Evolutionary conservation across 2,888 invertebrate species (phyloP).

Genomic region (Nematopogon swammerdamellus): DNA sequence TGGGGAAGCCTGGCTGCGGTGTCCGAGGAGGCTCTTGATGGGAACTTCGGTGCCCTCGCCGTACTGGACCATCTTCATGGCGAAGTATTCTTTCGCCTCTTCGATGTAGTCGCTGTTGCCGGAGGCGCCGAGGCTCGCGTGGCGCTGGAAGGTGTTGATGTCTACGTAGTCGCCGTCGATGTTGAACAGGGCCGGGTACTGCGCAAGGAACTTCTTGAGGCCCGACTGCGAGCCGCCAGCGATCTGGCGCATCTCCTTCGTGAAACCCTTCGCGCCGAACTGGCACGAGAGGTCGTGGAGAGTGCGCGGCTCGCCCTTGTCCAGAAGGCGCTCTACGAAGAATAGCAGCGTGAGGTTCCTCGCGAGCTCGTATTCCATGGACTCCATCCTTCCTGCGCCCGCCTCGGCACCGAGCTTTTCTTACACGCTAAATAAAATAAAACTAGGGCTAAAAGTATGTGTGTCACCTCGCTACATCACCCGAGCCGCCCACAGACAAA

Average conservation of each 20-base stretch:
- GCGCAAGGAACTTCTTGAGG: constrained; percentile 92
- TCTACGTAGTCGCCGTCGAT: constrained; percentile 92
- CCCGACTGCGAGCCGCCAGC: constrained; percentile 95
- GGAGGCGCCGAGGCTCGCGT: constrained; percentile 52
- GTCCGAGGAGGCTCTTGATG: constrained; percentile 93
- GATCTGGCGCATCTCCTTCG: constrained; percentile 97
- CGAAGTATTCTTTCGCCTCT: constrained; percentile 97
- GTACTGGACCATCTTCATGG: constrained; percentile 91
- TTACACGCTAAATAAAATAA: background rate
- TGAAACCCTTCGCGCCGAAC: constrained; percentile 98
- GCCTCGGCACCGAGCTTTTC: background rate
- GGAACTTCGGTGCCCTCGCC: constrained; percentile 96
- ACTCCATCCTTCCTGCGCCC: constrained; percentile 69
- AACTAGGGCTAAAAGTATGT: background rate
- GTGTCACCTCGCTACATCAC: background rate
- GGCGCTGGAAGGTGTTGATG: constrained; percentile 75
- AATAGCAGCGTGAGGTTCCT: constrained; percentile 95
- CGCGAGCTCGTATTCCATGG: constrained; percentile 90
- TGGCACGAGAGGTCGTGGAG: constrained; percentile 98
- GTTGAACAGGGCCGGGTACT: constrained; percentile 94
- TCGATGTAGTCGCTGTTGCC: constrained; percentile 87
- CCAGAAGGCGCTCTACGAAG: constrained; percentile 97
- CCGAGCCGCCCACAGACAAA: background rate
- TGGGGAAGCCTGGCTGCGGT: constrained; percentile 93
- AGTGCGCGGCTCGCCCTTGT: constrained; percentile 93